phyloP scores from a whole-genome alignment of 2,797 vertebrate species.

The Amniataba percoides region DNA sequence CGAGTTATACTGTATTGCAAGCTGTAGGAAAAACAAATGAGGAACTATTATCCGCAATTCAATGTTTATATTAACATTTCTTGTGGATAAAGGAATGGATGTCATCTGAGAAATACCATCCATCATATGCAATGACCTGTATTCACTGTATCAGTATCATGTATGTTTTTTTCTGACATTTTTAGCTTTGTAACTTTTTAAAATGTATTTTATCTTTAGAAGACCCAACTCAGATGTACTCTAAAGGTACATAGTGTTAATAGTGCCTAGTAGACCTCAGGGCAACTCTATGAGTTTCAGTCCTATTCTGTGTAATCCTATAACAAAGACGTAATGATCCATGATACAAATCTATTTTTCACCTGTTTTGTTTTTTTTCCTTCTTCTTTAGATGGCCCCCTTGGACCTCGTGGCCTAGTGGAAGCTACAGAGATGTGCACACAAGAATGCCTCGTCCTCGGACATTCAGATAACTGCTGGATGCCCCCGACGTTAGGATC shows the following conservation, averaged over 20 bases:
- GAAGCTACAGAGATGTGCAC: slow-evolving; percentile 99
- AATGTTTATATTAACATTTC: background rate
- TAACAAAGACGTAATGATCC: background rate
- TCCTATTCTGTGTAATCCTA: background rate
- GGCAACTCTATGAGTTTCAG: background rate
- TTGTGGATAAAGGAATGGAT: background rate
- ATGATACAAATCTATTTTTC: slow-evolving; percentile 8
- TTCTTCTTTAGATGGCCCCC: slow-evolving; percentile 89
- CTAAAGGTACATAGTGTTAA: background rate
- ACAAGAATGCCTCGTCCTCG: slow-evolving; percentile 97
- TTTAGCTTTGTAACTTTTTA: background rate
- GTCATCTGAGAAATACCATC: background rate
- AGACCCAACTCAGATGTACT: background rate
- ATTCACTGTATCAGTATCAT: background rate
- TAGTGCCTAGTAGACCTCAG: too few relatives aligned
- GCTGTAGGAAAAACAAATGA: background rate
- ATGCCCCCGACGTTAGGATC: slow-evolving; percentile 95
- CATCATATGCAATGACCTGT: background rate
- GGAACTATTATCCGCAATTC: background rate
- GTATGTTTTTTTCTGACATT: background rate
- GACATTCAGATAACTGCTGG: slow-evolving; percentile 99
- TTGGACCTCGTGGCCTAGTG: slow-evolving; percentile 95
- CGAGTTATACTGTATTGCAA: background rate
- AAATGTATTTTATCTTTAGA: background rate
- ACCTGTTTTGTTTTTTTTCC: slow-evolving; percentile 14